phyloP scores from a whole-genome alignment of 2,797 vertebrate species.

The Megaceryle alcyon region DNA sequence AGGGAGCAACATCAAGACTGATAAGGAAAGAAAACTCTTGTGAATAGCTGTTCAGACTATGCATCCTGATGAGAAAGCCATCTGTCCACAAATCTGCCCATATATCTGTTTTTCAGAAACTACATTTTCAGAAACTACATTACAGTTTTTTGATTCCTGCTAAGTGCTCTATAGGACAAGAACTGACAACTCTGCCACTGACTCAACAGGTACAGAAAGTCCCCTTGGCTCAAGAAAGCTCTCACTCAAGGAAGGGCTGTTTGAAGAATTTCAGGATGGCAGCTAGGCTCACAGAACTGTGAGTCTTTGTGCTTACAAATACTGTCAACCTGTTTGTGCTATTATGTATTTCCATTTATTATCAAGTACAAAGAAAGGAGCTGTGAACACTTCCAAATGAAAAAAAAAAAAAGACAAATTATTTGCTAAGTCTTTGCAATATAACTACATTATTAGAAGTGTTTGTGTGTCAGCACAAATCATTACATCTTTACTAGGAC shows the following conservation, averaged over 20 bases:
- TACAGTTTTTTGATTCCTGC: not conserved
- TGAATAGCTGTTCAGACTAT: not conserved
- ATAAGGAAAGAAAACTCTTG: slow-evolving; percentile 3
- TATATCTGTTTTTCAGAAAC: not conserved
- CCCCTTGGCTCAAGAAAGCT: not conserved
- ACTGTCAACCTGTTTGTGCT: not conserved
- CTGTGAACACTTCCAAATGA: not conserved
- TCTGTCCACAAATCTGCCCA: not conserved
- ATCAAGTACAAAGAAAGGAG: not conserved
- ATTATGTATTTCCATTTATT: not conserved
- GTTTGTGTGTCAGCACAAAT: not conserved
- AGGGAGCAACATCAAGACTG: not conserved
- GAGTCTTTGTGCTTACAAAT: not conserved
- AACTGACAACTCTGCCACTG: not conserved
- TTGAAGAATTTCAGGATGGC: not conserved
- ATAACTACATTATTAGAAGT: not conserved
- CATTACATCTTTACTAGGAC: not conserved
- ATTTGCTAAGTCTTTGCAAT: not conserved
- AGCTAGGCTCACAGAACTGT: not conserved
- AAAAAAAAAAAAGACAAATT: not conserved
- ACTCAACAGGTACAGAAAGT: not conserved
- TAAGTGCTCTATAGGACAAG: not conserved
- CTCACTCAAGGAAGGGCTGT: not conserved
- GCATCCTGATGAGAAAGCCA: slow-evolving; percentile 33
- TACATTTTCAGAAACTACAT: not conserved